phyloP scores from a whole-genome alignment of 2,113 vertebrate species.

The Nesoenas mayeri region DNA sequence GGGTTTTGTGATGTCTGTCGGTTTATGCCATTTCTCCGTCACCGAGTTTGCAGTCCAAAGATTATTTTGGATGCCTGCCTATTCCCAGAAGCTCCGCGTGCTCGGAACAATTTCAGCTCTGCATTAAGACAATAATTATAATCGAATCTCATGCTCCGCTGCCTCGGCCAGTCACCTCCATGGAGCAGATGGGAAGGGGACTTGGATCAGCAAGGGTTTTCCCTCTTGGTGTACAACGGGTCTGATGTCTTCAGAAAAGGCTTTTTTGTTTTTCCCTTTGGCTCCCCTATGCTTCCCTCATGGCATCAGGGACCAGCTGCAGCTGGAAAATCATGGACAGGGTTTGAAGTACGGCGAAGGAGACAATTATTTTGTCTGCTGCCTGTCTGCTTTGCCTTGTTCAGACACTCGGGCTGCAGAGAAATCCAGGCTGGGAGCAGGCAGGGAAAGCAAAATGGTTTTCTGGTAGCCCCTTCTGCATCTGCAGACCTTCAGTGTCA shows the following conservation, averaged over 20 bases:
- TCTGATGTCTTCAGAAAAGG: neutral
- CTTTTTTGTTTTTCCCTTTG: neutral
- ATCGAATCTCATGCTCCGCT: conserved; percentile 46
- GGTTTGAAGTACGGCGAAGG: neutral
- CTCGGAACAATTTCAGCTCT: conserved; percentile 43
- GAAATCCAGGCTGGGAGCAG: neutral
- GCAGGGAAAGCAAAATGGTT: neutral
- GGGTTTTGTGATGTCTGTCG: neutral
- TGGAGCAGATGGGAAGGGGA: conserved; percentile 57
- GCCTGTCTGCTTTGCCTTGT: neutral
- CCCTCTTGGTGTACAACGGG: neutral
- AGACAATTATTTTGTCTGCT: neutral
- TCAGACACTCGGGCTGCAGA: neutral
- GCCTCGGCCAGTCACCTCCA: conserved; percentile 47
- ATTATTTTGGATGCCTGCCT: conserved; percentile 65
- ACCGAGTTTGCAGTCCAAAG: conserved; percentile 38
- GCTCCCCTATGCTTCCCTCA: neutral
- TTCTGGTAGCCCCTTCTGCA: neutral
- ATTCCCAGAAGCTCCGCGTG: conserved; percentile 47
- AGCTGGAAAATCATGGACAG: neutral
- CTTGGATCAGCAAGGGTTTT: neutral
- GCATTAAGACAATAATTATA: conserved; percentile 47
- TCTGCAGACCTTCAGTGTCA: neutral
- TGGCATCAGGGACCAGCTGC: neutral
- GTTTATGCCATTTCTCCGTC: conserved; percentile 27